Evolutionary conservation across 2,113 vertebrate species (phyloP).

Genomic region (Rhadina sibilatrix): DNA sequence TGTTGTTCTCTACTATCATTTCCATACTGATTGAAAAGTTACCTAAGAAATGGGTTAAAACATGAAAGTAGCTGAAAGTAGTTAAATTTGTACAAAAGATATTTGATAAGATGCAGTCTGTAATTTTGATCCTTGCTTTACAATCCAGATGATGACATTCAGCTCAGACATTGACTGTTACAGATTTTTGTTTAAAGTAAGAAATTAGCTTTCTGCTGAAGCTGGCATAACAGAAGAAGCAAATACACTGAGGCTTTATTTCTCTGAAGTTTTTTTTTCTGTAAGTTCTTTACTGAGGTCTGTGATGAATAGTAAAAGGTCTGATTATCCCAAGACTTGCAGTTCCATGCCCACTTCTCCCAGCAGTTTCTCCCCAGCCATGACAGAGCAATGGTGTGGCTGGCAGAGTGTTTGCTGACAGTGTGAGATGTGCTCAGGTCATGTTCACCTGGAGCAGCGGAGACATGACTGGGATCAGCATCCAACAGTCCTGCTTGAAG

Average conservation of each 20-base stretch:
- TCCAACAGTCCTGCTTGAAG: conserved; percentile 35
- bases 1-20: not conserved
- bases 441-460: not conserved
- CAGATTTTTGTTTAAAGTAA: not conserved
- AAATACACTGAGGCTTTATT: not conserved
- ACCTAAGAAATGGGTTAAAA: not conserved
- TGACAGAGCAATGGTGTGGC: not conserved
- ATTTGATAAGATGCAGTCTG: not conserved
- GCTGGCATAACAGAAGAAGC: not conserved
- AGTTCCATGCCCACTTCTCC: conserved; percentile 7
- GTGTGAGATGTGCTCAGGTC: not conserved
- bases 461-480: not conserved
- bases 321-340: conserved; percentile 3
- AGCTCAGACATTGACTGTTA: not conserved
- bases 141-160: not conserved
- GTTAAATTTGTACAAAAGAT: not conserved
- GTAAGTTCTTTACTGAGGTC: not conserved
- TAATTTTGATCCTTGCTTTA: not conserved
- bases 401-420: conserved; percentile 51
- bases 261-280: not conserved
- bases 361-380: conserved; percentile 45
- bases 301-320: conserved; percentile 65
- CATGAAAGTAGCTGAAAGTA: not conserved
- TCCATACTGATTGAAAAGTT: not conserved
- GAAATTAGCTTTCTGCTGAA: not conserved